Evolutionary conservation across 2,888 invertebrate species (phyloP).

Genomic region (Chaitophorus viminalis): DNA sequence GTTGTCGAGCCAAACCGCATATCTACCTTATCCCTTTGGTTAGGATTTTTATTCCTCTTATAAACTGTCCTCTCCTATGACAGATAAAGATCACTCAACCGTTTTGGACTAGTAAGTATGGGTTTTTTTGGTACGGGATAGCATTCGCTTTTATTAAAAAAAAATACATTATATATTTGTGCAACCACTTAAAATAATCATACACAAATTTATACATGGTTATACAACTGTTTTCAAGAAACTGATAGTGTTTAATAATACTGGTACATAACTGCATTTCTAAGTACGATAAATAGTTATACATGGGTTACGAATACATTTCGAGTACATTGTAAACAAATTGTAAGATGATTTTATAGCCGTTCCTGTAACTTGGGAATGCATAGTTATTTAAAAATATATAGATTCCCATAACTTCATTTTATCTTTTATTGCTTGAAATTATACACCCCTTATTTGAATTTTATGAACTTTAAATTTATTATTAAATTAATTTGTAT

Average conservation of each 20-base stretch:
- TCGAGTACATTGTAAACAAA: too few relatives aligned
- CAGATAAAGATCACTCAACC: constrained; percentile 14
- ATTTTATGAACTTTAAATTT: too few relatives aligned
- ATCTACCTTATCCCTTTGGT: neutral
- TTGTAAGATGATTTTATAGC: too few relatives aligned
- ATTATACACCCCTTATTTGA: too few relatives aligned
- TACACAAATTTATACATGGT: neutral
- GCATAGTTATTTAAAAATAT: too few relatives aligned
- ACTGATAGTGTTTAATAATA: constrained; percentile 11
- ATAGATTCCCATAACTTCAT: too few relatives aligned
- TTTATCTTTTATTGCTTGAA: too few relatives aligned
- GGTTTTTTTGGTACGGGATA: neutral
- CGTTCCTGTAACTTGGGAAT: too few relatives aligned
- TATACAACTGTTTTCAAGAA: neutral
- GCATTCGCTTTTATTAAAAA: neutral
- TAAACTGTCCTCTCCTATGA: neutral
- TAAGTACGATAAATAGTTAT: neutral
- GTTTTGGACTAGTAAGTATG: constrained; percentile 3
- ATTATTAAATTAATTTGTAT: too few relatives aligned
- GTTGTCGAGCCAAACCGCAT: constrained; percentile 11
- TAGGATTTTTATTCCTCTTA: constrained; percentile 11
- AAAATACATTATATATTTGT: neutral
- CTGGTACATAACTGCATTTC: neutral
- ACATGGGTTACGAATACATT: neutral
- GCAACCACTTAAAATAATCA: neutral